These are phyloP conservation scores for Graptemys geographica DNA, from an alignment of 2,797 vertebrate genomes.

Conservation along the genomic window DNA sequence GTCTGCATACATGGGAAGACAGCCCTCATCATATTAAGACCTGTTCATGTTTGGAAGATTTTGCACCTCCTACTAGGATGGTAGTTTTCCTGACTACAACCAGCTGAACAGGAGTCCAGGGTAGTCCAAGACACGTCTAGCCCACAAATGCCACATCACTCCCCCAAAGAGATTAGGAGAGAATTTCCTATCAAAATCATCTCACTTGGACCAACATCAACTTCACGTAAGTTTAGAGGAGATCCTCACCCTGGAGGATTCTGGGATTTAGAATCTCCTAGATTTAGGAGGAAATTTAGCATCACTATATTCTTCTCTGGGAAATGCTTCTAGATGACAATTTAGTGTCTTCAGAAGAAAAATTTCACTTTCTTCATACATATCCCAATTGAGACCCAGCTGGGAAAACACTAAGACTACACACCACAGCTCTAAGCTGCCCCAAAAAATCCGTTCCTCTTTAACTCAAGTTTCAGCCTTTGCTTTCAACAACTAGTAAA, in stretches of 20 bases:
- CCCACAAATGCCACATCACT: too few relatives aligned
- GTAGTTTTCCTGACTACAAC: not conserved
- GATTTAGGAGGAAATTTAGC: not conserved
- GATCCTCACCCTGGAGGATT: not conserved
- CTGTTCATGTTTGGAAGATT: not conserved
- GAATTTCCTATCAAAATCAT: not conserved
- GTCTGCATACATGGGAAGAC: not conserved
- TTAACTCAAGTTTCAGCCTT: too few relatives aligned
- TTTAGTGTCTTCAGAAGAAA: not conserved
- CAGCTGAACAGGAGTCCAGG: not conserved
- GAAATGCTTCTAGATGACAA: not conserved
- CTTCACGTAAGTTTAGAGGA: not conserved
- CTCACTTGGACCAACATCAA: not conserved
- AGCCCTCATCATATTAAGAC: not conserved
- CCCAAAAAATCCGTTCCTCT: not conserved
- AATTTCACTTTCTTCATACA: not conserved
- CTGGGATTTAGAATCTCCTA: not conserved
- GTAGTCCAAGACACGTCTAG: not conserved
- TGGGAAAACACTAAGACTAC: not conserved
- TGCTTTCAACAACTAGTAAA: too few relatives aligned
- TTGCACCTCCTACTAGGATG: rapidly evolving
- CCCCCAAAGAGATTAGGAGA: too few relatives aligned
- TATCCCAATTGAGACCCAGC: not conserved
- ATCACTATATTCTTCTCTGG: not conserved
- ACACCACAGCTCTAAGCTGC: not conserved